Evolutionary conservation across 2,797 vertebrate genomes (phyloP).

Genomic region (Sparidentex hasta): DNA sequence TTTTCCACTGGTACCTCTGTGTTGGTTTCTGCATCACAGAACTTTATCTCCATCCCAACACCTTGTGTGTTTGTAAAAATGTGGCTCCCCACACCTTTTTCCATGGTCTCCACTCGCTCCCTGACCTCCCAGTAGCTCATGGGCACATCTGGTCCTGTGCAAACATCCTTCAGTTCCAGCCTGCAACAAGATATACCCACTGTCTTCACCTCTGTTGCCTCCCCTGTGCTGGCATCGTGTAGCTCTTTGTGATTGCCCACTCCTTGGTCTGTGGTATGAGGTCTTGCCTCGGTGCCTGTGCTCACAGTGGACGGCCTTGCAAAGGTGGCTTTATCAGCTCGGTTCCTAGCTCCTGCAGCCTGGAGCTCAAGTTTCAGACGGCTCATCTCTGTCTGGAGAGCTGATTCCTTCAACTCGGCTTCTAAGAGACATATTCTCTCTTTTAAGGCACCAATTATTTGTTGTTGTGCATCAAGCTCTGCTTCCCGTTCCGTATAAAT

Average conservation of each 20-base stretch:
- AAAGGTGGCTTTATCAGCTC: conserved; percentile 87
- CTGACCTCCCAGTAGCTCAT: conserved; percentile 90
- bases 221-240: conserved; percentile 83
- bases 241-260: conserved; percentile 86
- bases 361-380: conserved; percentile 93
- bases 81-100: conserved; percentile 83
- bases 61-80: conserved; percentile 80
- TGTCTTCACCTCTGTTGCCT: conserved; percentile 59
- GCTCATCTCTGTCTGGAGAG: conserved; percentile 92
- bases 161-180: conserved; percentile 67
- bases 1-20: conserved; percentile 78
- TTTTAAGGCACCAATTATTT: conserved; percentile 90
- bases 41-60: conserved; percentile 79
- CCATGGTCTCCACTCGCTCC: conserved; percentile 83
- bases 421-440: conserved; percentile 92
- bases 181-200: conserved; percentile 88
- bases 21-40: conserved; percentile 86
- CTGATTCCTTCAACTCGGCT: conserved; percentile 93
- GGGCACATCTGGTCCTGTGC: conserved; percentile 86
- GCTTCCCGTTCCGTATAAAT: conserved; percentile 86
- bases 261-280: conserved; percentile 86
- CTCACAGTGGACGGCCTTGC: conserved; percentile 84
- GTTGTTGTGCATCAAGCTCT: conserved; percentile 92
- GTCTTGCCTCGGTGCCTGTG: conserved; percentile 81
- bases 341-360: conserved; percentile 90